Conservation (phyloP, 2,888 invertebrate genomes). For the Cephus pygmeus region DNA sequence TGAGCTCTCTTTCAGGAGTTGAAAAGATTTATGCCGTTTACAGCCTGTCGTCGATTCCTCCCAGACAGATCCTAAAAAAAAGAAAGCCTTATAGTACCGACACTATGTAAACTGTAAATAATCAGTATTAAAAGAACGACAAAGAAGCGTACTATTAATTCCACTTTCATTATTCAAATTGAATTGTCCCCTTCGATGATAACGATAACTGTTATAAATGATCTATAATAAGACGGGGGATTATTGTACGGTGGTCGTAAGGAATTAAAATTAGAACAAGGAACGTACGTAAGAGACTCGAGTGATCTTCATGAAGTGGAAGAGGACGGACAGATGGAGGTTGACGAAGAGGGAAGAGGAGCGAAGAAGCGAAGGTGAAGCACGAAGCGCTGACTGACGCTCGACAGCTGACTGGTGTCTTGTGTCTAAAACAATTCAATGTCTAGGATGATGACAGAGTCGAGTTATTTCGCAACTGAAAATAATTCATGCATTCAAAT, state of each 20-base stretch:
- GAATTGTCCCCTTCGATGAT: not conserved
- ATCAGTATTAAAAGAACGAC: not conserved
- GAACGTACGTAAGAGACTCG: constrained; percentile 3
- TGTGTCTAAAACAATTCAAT: constrained; percentile 1
- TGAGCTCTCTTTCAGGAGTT: not conserved
- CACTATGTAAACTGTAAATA: not conserved
- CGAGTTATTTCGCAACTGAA: not conserved
- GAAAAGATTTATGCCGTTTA: not conserved
- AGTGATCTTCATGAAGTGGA: not conserved
- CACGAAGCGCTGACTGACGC: constrained; percentile 45
- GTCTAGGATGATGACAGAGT: not conserved
- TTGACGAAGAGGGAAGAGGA: not conserved
- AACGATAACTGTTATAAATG: not conserved
- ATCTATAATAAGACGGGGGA: not conserved
- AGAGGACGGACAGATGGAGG: not conserved
- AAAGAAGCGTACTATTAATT: not conserved
- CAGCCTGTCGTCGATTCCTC: not conserved
- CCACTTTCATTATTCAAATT: not conserved
- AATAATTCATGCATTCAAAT: not conserved
- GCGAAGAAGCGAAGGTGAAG: constrained; percentile 30
- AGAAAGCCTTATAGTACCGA: not conserved
- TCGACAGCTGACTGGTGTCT: constrained; percentile 49
- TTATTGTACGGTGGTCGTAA: constrained; percentile 28
- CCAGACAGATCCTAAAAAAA: not conserved
- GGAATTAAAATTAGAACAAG: constrained; percentile 39